phyloP scores from a whole-genome alignment of 2,797 vertebrate species.

The Florisuga fusca region DNA sequence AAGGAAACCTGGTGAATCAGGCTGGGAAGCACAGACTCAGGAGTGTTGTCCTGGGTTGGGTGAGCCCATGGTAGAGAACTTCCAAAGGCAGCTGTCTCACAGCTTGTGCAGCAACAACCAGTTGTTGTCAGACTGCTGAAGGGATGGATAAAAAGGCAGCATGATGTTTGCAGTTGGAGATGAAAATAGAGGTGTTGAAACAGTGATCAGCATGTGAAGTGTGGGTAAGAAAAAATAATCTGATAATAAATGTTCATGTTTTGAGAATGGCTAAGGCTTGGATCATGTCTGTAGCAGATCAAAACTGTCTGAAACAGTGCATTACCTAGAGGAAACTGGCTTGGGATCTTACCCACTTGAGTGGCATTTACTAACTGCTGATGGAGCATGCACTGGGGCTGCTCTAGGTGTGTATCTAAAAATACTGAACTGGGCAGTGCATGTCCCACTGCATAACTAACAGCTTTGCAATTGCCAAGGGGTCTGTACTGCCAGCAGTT shows the following conservation, averaged over 20 bases:
- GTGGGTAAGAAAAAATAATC: background rate
- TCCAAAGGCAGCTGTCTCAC: background rate
- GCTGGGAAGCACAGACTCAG: background rate
- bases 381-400: constrained; percentile 13
- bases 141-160: background rate
- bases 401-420: background rate
- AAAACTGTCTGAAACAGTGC: background rate
- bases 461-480: background rate
- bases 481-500: background rate
- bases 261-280: background rate
- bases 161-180: background rate
- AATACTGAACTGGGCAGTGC: background rate
- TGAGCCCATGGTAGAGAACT: background rate
- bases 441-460: constrained; percentile 46
- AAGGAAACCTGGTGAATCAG: background rate
- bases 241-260: background rate
- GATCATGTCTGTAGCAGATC: background rate
- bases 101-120: background rate
- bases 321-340: constrained; percentile 24
- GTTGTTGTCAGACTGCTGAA: background rate
- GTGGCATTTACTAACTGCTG: constrained; percentile 27
- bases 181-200: background rate
- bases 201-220: background rate
- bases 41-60: background rate
- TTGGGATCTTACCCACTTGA: background rate